These are phyloP conservation scores for Choristoneura fumiferana DNA, from an alignment of 1,140 invertebrate genomes.

Conservation along the genomic window DNA sequence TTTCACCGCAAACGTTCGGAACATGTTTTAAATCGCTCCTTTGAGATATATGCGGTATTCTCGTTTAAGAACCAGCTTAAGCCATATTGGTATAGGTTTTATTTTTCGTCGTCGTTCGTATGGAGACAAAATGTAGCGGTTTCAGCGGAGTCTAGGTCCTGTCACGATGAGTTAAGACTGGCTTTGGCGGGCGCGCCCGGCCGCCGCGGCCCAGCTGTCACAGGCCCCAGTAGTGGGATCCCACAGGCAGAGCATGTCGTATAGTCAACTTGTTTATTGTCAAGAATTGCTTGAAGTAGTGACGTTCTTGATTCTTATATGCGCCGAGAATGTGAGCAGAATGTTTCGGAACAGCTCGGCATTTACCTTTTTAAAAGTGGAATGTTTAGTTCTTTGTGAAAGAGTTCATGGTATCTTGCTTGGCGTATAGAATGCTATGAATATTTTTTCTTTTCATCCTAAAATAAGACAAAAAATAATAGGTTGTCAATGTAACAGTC, in stretches of 20 bases:
- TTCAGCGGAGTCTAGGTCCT: constrained; percentile 21
- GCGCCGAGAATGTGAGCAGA: not conserved
- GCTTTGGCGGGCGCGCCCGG: constrained; percentile 11
- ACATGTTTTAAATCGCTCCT: constrained; percentile 53
- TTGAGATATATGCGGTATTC: constrained; percentile 27
- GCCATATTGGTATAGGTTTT: not conserved
- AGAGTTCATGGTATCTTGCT: too few species aligned
- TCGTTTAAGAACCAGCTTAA: constrained; percentile 10
- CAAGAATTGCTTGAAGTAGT: constrained; percentile 40
- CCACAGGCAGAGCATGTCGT: constrained; percentile 38
- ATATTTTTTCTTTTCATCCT: too few species aligned
- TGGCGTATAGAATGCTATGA: too few species aligned
- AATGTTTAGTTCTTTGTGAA: not conserved
- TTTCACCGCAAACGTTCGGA: constrained; percentile 47
- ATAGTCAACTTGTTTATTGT: constrained; percentile 50
- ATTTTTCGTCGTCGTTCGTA: not conserved
- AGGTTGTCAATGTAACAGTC: too few species aligned
- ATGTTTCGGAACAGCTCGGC: not conserved
- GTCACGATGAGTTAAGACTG: constrained; percentile 26
- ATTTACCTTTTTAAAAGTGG: not conserved
- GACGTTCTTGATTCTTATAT: constrained; percentile 25
- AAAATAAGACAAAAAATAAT: too few species aligned
- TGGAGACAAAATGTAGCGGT: not conserved
- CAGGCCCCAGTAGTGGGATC: constrained; percentile 41
- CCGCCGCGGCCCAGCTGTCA: constrained; percentile 20